These are phyloP conservation scores for Acipenser oxyrinchus DNA, from an alignment of 2,797 vertebrate genomes.

Conservation along the genomic window DNA sequence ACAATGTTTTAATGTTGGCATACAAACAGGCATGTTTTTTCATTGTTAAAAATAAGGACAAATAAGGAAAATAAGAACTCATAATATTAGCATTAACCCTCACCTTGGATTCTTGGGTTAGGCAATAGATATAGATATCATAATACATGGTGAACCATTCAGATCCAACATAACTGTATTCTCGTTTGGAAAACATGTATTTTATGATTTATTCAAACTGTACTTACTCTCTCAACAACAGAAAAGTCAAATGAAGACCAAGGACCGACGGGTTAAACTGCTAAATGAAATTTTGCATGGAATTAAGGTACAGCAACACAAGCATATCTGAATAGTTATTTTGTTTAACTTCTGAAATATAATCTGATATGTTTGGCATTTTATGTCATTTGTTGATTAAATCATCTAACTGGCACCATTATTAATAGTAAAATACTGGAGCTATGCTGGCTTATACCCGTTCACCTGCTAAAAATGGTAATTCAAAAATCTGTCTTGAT, in stretches of 20 bases:
- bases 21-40: too few species aligned
- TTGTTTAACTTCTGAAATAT: too few species aligned
- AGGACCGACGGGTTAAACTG: conserved; percentile 43
- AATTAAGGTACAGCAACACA: conserved; percentile 41
- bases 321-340: too few species aligned
- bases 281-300: conserved; percentile 51
- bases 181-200: conserved; percentile 7
- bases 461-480: too few species aligned
- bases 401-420: too few species aligned
- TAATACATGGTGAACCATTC: conserved; percentile 32
- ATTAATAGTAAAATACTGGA: too few species aligned
- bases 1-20: too few species aligned
- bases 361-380: too few species aligned
- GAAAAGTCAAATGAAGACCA: conserved; percentile 43
- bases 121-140: conserved; percentile 31
- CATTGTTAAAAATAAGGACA: too few species aligned
- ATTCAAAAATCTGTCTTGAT: too few species aligned
- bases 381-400: too few species aligned
- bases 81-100: conserved; percentile 31
- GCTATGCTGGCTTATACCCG: too few species aligned
- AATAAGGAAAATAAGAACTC: conserved; percentile 1
- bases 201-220: not conserved
- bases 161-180: not conserved
- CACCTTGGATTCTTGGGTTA: conserved; percentile 38
- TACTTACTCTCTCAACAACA: conserved; percentile 21